Evolutionary conservation across 35 echinoderm and acorn worm species (phyloP).

Genomic region (Acanthaster planci): DNA sequence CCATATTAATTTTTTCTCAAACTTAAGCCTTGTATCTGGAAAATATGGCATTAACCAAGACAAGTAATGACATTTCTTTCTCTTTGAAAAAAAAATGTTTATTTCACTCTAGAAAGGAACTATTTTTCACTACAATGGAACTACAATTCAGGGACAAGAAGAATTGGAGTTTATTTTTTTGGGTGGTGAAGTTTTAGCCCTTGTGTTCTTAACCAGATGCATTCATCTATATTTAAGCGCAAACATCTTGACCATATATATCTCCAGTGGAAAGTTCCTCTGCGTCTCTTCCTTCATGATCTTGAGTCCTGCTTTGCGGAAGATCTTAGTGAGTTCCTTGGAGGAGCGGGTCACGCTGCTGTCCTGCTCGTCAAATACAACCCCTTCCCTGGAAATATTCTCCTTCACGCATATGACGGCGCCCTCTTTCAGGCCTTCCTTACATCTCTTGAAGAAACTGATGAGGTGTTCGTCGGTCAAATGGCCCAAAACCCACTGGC

Average conservation of each 20-base stretch:
- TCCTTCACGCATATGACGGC: constrained; percentile 91
- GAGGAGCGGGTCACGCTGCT: constrained; percentile 88
- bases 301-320: constrained; percentile 58
- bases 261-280: constrained; percentile 77
- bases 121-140: too few relatives aligned
- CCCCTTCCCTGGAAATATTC: constrained; percentile 74
- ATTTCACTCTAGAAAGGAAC: too few relatives aligned
- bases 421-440: constrained; percentile 66
- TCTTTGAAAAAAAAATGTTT: too few relatives aligned
- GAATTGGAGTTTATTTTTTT: too few relatives aligned
- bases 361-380: constrained; percentile 86
- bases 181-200: too few relatives aligned
- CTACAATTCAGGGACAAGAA: too few relatives aligned
- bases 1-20: too few relatives aligned
- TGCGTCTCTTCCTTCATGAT: constrained; percentile 68
- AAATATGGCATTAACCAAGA: too few relatives aligned
- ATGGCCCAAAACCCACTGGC: constrained; percentile 95
- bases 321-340: constrained; percentile 64
- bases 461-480: constrained; percentile 86
- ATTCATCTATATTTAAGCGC: constrained; percentile 52
- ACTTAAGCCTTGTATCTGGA: too few relatives aligned
- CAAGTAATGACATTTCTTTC: too few relatives aligned
- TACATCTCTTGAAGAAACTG: constrained; percentile 76
- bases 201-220: background rate
- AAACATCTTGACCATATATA: constrained; percentile 82